phyloP scores from a whole-genome alignment of 1,140 invertebrate species.

The Tigriopus japonicus region DNA sequence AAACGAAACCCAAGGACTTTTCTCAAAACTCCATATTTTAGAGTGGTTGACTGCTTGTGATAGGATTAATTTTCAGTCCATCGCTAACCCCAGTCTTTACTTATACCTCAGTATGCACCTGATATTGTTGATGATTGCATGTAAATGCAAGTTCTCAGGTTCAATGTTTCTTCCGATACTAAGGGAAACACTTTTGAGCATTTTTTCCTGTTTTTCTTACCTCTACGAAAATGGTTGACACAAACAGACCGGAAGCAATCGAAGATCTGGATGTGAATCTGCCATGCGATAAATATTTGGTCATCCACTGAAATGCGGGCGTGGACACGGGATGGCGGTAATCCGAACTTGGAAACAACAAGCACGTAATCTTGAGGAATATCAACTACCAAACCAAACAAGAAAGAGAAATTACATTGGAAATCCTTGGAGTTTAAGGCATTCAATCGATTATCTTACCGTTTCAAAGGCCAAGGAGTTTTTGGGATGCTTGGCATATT shows the following conservation, averaged over 20 bases:
- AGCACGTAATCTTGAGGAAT: constrained; percentile 22
- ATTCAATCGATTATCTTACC: constrained; percentile 20
- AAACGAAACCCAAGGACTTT: too few species aligned
- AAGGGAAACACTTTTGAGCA: too few species aligned
- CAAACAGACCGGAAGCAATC: constrained; percentile 54
- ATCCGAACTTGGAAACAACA: constrained; percentile 70
- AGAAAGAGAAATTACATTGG: not conserved
- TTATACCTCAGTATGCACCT: too few species aligned
- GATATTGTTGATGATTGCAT: too few species aligned
- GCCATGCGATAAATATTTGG: constrained; percentile 46
- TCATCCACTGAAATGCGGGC: constrained; percentile 59
- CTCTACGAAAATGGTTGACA: constrained; percentile 50
- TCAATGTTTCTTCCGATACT: too few species aligned
- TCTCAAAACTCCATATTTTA: too few species aligned
- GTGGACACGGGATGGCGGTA: constrained; percentile 66
- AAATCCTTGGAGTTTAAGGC: too few species aligned
- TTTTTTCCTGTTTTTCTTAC: constrained; percentile 30
- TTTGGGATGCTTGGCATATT: constrained; percentile 38
- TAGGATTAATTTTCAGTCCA: too few species aligned
- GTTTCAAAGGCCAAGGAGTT: constrained; percentile 46
- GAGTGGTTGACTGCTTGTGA: too few species aligned
- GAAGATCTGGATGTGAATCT: constrained; percentile 40
- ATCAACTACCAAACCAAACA: constrained; percentile 7
- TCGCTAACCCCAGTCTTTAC: too few species aligned
- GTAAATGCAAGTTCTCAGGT: too few species aligned